Conservation (phyloP, 2,888 invertebrate genomes). For the Andrena camellia region DNA sequence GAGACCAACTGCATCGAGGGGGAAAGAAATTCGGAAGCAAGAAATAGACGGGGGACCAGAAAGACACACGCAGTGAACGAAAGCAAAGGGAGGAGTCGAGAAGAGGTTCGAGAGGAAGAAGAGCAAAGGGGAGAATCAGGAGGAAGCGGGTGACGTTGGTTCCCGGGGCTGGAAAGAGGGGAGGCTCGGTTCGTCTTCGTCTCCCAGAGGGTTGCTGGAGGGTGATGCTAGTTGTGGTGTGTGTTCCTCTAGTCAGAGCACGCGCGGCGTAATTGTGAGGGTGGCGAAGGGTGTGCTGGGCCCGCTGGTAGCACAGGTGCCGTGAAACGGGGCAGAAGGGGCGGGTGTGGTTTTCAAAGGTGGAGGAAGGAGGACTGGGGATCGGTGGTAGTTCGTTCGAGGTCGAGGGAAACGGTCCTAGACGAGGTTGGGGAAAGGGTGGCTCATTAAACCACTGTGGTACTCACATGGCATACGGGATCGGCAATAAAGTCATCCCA, state of each 20-base stretch:
- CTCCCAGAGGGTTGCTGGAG: slow-evolving; percentile 10
- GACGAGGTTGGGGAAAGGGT: slow-evolving; percentile 43
- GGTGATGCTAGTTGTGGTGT: slow-evolving; percentile 77
- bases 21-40: slow-evolving; percentile 5
- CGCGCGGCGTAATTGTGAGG: slow-evolving; percentile 84
- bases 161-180: slow-evolving; percentile 8
- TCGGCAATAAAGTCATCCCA: slow-evolving; percentile 82
- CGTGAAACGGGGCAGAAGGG: slow-evolving; percentile 39
- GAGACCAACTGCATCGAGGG: neutral
- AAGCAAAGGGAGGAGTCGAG: slow-evolving; percentile 22
- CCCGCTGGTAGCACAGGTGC: slow-evolving; percentile 64
- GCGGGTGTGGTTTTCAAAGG: slow-evolving; percentile 34
- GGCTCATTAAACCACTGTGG: slow-evolving; percentile 71
- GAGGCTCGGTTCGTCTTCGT: slow-evolving; percentile 17
- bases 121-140: slow-evolving; percentile 48
- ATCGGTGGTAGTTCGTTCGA: slow-evolving; percentile 56
- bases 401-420: slow-evolving; percentile 38
- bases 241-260: slow-evolving; percentile 83
- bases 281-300: slow-evolving; percentile 75
- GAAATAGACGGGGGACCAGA: slow-evolving; percentile 26
- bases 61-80: slow-evolving; percentile 15
- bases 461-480: slow-evolving; percentile 81
- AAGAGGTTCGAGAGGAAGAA: slow-evolving; percentile 29
- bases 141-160: slow-evolving; percentile 6
- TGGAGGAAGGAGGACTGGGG: slow-evolving; percentile 43